Evolutionary conservation across 2,888 invertebrate genomes (phyloP), one percentile per base, ranked within the genome.

Genomic region (Tipula helvola): DNA sequence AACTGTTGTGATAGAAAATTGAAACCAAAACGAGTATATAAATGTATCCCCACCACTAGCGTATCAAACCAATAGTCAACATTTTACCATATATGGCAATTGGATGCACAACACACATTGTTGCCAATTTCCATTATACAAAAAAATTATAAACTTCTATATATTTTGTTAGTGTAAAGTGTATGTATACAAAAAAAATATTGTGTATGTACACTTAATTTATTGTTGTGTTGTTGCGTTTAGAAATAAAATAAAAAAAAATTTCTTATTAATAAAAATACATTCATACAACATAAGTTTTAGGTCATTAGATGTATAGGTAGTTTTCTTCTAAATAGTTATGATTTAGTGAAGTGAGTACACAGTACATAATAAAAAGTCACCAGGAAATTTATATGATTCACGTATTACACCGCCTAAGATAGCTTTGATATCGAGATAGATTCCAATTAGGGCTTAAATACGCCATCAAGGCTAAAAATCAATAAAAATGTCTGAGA

Each of bases 21-120:
- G 90, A 90, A 90, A 90, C 90, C 90, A 88, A 87, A 89, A 87
- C 89, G 88, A 89, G 90, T 90, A 91, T 91, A 91, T 91, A 91
- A 91, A 91, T 90, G 90, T 88, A 89, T 88, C 89, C 89, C 90
- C 90, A 90, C 90, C 86, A 86, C 42, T 84, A 39, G 84, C 84
- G 18, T 44, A 86, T 89, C 89, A 89, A 89, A 89, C 88, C 88
- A 88, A 88, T 89, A 89, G 89, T 89, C 89, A 89, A 89, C 90
- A 89, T 90, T 91, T 91, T 90, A 91, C 91, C 91, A 91, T 91
- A 91, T 91, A 91, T 91, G 91, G 91, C 88, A 89, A 90, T 86
- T 39, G 90, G 87, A 88, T 88, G 88, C 90, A 90, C 90, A 89
- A 89, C 87, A 87, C 88, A 88, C 89, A 88, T 89, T 89, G 89